Percentiles rank a stretch among this genome's conserved stretches.
These are phyloP conservation scores for Pyxicephalus adspersus DNA, from an alignment of 2,113 vertebrate species.

Conservation along the genomic window DNA sequence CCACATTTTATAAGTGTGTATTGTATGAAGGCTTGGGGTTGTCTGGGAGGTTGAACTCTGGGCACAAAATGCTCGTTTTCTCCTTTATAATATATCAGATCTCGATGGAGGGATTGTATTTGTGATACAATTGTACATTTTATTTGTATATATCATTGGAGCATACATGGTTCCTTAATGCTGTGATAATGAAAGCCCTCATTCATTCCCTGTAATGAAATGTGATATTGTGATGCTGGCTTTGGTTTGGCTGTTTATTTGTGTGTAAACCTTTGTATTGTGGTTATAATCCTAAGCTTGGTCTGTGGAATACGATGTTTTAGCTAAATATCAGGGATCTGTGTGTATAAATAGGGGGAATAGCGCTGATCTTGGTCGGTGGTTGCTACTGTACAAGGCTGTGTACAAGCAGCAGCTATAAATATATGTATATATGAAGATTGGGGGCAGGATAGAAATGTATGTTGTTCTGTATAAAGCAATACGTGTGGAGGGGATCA, in stretches of 20 bases:
- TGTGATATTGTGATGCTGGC: neutral
- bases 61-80: no score
- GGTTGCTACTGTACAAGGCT: slow-evolving; percentile 22
- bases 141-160: no score
- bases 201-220: neutral
- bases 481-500: slow-evolving; percentile 20
- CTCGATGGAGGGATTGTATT: no score
- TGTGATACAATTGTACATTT: no score
- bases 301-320: neutral
- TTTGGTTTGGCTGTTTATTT: neutral
- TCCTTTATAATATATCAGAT: no score
- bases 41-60: no score
- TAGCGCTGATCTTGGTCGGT: neutral
- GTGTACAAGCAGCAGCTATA: neutral
- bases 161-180: neutral
- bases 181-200: neutral
- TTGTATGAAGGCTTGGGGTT: no score
- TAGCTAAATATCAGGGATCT: neutral
- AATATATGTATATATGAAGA: neutral
- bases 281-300: neutral
- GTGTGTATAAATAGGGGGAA: neutral
- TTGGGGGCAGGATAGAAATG: neutral
- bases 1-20: no score
- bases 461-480: slow-evolving; percentile 1
- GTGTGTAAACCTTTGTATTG: neutral